A percentile compares a stretch with the other conserved stretches of the same genome.
These are phyloP conservation scores for Nothobranchius kuhntae DNA, from an alignment of 2,113 vertebrate genomes.

Conservation along the genomic window DNA sequence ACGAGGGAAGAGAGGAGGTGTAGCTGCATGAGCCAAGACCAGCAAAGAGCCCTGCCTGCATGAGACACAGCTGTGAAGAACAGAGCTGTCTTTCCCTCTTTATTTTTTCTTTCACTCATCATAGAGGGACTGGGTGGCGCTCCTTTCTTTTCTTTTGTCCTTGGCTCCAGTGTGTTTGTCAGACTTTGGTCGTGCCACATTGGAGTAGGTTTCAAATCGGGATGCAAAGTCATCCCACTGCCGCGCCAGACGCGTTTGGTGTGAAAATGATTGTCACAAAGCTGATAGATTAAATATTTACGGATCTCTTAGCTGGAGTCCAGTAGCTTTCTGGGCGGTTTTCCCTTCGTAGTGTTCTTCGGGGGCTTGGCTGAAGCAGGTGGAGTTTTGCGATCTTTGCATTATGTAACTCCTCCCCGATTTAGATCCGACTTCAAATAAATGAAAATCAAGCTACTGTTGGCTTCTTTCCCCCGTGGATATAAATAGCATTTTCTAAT, in stretches of 20 bases:
- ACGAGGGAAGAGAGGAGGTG: background rate
- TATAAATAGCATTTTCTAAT: constrained; percentile 80
- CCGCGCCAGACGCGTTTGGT: constrained; percentile 33
- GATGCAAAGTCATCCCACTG: constrained; percentile 37
- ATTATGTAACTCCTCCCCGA: constrained; percentile 75
- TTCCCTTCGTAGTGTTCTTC: constrained; percentile 33
- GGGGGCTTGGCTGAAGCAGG: constrained; percentile 56
- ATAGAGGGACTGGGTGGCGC: constrained; percentile 32
- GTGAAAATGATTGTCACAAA: constrained; percentile 46
- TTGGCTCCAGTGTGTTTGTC: constrained; percentile 33
- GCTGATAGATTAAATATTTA: constrained; percentile 55
- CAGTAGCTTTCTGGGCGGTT: constrained; percentile 14
- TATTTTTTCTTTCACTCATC: constrained; percentile 48
- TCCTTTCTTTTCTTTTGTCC: constrained; percentile 49
- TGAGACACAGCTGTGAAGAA: constrained; percentile 58
- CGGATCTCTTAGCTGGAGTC: constrained; percentile 36
- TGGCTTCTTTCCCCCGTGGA: constrained; percentile 60
- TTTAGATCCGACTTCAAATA: constrained; percentile 80
- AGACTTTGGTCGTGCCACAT: constrained; percentile 45
- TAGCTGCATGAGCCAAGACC: constrained; percentile 5
- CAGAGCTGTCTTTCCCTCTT: constrained; percentile 37
- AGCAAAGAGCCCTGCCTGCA: constrained; percentile 19
- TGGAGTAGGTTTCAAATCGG: constrained; percentile 45
- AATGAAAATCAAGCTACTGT: constrained; percentile 72
- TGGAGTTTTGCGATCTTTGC: constrained; percentile 63